Conservation (phyloP, 2,113 vertebrate genomes). For the Boulengeromyrus knoepffleri region DNA sequence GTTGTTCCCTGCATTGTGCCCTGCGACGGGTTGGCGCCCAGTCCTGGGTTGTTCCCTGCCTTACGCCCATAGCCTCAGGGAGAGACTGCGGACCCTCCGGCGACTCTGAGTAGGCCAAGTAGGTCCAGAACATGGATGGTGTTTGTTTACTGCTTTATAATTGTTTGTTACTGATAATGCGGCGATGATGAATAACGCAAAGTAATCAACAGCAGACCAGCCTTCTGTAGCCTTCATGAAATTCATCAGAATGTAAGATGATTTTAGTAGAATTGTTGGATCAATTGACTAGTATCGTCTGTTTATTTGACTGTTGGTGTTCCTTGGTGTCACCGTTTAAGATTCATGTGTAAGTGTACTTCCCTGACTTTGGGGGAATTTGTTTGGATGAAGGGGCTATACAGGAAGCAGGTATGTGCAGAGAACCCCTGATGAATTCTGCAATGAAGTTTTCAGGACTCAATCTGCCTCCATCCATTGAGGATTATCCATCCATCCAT, state of each 20-base stretch:
- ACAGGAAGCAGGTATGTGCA: background rate
- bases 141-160: background rate
- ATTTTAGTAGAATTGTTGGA: background rate
- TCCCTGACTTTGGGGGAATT: background rate
- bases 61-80: background rate
- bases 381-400: background rate
- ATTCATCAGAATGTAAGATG: background rate
- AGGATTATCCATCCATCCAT: background rate
- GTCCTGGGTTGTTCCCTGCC: background rate
- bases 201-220: background rate
- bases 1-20: too few species aligned
- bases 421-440: background rate
- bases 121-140: background rate
- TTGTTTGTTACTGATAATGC: background rate
- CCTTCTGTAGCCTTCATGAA: background rate
- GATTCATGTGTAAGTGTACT: background rate
- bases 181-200: background rate
- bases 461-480: background rate
- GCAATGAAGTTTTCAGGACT: background rate
- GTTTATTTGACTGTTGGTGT: background rate
- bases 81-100: background rate
- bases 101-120: background rate
- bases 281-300: background rate
- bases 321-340: background rate
- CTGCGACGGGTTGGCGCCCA: background rate